A percentile compares a stretch with the other conserved stretches of the same genome.
Evolutionary conservation across 2,888 invertebrate genomes (phyloP).

Genomic region (Strigamia transsilvanica): DNA sequence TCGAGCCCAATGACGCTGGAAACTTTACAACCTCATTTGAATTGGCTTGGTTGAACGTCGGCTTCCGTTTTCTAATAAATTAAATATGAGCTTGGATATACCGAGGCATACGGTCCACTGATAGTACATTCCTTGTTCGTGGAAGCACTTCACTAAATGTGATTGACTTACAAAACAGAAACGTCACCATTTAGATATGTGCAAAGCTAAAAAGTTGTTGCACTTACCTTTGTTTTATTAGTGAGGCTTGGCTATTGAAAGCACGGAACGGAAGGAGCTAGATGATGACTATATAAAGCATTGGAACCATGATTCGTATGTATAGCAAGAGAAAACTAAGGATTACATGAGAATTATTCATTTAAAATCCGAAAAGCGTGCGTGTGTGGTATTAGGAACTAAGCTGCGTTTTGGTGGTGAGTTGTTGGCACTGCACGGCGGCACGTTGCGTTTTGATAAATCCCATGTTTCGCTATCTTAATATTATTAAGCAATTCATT

Average conservation of each 20-base stretch:
- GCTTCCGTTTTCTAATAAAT: slow-evolving; percentile 49
- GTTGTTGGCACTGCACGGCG: background rate
- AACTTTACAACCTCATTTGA: slow-evolving; percentile 47
- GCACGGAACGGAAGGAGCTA: background rate
- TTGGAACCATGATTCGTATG: background rate
- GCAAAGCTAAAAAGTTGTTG: background rate
- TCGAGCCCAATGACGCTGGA: slow-evolving; percentile 41
- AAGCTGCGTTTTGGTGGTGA: slow-evolving; percentile 12
- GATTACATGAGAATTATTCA: slow-evolving; percentile 41
- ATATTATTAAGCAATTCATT: slow-evolving; percentile 28
- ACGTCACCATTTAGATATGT: slow-evolving; percentile 44
- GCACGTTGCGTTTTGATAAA: slow-evolving; percentile 17
- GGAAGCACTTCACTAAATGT: slow-evolving; percentile 23
- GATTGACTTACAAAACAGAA: slow-evolving; percentile 35
- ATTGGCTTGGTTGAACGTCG: slow-evolving; percentile 34
- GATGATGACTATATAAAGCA: background rate
- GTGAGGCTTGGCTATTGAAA: background rate
- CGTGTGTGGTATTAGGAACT: background rate
- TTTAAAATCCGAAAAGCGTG: slow-evolving; percentile 26
- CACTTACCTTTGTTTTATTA: slow-evolving; percentile 39
- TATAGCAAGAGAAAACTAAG: background rate
- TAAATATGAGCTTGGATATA: slow-evolving; percentile 49
- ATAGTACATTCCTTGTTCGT: slow-evolving; percentile 42
- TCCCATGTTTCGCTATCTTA: slow-evolving; percentile 18
- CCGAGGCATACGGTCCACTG: slow-evolving; percentile 44